Base-by-base conservation (phyloP, 2,113 vertebrate species). In the Hippolais icterina region DNA sequence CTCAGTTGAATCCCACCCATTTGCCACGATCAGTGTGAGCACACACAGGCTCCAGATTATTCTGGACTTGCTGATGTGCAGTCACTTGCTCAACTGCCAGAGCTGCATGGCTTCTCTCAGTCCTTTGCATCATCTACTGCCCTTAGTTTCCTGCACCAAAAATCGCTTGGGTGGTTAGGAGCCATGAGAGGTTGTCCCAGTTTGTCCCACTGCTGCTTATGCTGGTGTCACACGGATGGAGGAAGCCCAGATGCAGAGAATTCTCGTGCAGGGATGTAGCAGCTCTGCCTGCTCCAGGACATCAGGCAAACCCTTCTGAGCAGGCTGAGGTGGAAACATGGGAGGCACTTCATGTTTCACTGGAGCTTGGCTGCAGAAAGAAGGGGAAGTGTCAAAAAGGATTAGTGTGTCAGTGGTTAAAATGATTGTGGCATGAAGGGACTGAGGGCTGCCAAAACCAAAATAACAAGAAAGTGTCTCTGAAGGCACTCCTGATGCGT, bases 391-490 rank as follows among this genome's bases (percentile, higher is more conserved):
- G 90, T 78, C 93, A 83, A 25, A 88, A 88, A 90, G n/a, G 72
- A 81, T 95, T 75, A 95, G 35, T 6, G 52, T 83, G 82, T 88
- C 79, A 46, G 59, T 80, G 68, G 41, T 72, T 81, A 88, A 92
- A 97, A 83, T 68, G 85, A 66, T 21, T 81, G 88, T 83, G 85
- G 49, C 85, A 39, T 11, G 37, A 78, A 86, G 64, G 60, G 52
- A 83, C 78, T 60, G 82, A 95, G 60, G 33, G 49, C 83, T 89
- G 83, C 71, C 68, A 93, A 94, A 87, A 63, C 37, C 42, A 44
- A 83, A 95, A 76, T 64, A 95, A 74, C 63, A 83, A 59, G 59
- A 49, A 94, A 86, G 20, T 52, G 72, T 78, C 82, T 83, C 88
- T 60, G 68, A 86, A 75, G 71, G 35, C 44, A 29, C 13, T 46